These are phyloP conservation scores for Erebia epiphron DNA, from an alignment of 2,888 invertebrate genomes.

Conservation along the genomic window DNA sequence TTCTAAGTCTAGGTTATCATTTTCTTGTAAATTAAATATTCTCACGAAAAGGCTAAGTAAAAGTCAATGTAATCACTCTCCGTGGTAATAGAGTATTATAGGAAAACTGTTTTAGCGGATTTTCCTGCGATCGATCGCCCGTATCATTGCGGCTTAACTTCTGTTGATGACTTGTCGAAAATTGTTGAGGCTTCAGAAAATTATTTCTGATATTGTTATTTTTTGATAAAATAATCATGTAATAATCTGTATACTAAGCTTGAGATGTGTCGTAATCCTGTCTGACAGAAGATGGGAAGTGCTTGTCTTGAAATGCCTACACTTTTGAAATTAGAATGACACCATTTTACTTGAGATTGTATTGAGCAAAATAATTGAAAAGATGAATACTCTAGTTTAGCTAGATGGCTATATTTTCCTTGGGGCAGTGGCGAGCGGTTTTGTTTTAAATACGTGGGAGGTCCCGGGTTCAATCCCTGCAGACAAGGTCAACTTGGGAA, in stretches of 20 bases:
- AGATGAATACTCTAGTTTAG: no score
- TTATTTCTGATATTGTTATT: background rate
- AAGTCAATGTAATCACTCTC: background rate
- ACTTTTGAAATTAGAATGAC: no score
- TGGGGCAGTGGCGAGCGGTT: no score
- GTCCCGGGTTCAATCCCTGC: no score
- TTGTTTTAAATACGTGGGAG: no score
- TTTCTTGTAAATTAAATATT: background rate
- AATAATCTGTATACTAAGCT: background rate
- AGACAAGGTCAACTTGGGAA: no score
- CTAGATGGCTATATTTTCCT: no score
- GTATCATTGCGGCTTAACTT: constrained; percentile 5
- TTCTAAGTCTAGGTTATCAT: background rate
- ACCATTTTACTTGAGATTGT: no score
- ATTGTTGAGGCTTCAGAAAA: background rate
- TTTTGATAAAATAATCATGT: background rate
- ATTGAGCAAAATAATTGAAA: no score
- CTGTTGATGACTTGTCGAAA: background rate
- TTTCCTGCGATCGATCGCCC: background rate
- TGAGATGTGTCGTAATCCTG: background rate
- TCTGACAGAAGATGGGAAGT: background rate
- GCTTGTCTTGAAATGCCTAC: background rate
- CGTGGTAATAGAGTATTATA: background rate
- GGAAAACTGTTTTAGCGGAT: background rate
- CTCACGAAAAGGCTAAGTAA: background rate